phyloP scores from a whole-genome alignment of 2,113 vertebrate species.

The Electrona antarctica region DNA sequence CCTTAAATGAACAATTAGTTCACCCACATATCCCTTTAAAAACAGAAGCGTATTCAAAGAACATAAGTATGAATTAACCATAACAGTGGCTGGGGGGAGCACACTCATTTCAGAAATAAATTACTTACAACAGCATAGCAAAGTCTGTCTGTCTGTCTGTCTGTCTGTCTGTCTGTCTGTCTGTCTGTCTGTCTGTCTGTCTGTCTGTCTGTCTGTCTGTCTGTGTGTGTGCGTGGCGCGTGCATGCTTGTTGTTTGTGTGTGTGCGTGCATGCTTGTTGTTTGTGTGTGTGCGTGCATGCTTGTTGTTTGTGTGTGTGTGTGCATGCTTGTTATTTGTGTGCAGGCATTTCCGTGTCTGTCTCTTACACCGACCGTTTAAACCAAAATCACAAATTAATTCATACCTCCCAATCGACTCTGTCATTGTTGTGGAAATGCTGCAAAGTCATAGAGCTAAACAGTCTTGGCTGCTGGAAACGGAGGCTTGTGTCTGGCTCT shows the following conservation, averaged over 20 bases:
- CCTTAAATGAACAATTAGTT: neutral
- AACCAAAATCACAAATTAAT: slow-evolving; percentile 27
- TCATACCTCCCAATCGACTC: slow-evolving; percentile 40
- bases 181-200: neutral
- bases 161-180: no score
- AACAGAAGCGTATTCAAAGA: neutral
- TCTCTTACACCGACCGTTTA: slow-evolving; percentile 14
- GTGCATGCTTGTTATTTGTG: slow-evolving; percentile 7
- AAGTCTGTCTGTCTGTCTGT: no score
- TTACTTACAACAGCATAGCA: no score
- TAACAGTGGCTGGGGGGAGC: neutral
- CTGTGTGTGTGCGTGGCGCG: slow-evolving; percentile 17
- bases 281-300: no score
- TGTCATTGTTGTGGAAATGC: slow-evolving; percentile 47
- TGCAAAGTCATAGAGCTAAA: slow-evolving; percentile 45
- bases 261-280: no score
- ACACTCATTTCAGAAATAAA: neutral
- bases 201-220: slow-evolving; percentile 26
- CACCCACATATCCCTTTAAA: neutral
- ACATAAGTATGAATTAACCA: neutral
- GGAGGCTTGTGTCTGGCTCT: slow-evolving; percentile 32
- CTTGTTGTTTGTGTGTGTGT: no score
- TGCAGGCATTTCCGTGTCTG: slow-evolving; percentile 37
- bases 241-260: no score
- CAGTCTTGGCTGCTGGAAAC: slow-evolving; percentile 23